A percentile compares a stretch with the other conserved stretches of the same genome.
phyloP scores from a whole-genome alignment of 1,140 invertebrate species.

The Pogonus chalceus region DNA sequence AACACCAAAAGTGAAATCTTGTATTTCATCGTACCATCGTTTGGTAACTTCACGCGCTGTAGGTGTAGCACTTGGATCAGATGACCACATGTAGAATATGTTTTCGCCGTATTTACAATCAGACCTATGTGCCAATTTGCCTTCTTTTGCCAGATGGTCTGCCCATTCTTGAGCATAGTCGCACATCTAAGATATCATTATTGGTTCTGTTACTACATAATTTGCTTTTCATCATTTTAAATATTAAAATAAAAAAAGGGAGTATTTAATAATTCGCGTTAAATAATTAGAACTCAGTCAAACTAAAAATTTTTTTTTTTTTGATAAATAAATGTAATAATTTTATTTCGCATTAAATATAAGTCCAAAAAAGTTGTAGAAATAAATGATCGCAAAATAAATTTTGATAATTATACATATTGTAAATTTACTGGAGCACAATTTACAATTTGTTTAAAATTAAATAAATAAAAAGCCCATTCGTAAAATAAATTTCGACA shows the following conservation, averaged over 20 bases:
- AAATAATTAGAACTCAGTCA: too few relatives aligned
- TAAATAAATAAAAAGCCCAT: too few relatives aligned
- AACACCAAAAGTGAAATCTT: slow-evolving; percentile 48
- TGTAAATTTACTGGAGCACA: too few relatives aligned
- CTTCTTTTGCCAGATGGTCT: slow-evolving; percentile 56
- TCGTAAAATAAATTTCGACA: too few relatives aligned
- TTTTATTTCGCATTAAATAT: too few relatives aligned
- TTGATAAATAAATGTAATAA: too few relatives aligned
- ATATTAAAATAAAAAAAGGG: too few relatives aligned
- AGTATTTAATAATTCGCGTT: too few relatives aligned
- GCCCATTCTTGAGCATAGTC: slow-evolving; percentile 64
- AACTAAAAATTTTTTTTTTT: too few relatives aligned
- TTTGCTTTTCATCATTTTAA: too few relatives aligned
- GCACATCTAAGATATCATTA: slow-evolving; percentile 36
- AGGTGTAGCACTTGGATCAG: slow-evolving; percentile 52
- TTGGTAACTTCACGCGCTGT: slow-evolving; percentile 52
- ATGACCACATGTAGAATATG: slow-evolving; percentile 57
- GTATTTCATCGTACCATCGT: slow-evolving; percentile 59
- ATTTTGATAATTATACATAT: neutral
- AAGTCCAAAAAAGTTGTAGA: slow-evolving; percentile 19
- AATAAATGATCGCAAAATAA: slow-evolving; percentile 1
- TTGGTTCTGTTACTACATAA: too few relatives aligned
- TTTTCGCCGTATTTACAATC: slow-evolving; percentile 37
- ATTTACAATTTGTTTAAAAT: too few relatives aligned
- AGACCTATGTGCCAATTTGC: slow-evolving; percentile 50